A percentile compares a stretch with the other conserved stretches of the same genome.
These are phyloP conservation scores for Drosophila pseudoananassae DNA, from an alignment of 1,140 invertebrate genomes.

Conservation along the genomic window DNA sequence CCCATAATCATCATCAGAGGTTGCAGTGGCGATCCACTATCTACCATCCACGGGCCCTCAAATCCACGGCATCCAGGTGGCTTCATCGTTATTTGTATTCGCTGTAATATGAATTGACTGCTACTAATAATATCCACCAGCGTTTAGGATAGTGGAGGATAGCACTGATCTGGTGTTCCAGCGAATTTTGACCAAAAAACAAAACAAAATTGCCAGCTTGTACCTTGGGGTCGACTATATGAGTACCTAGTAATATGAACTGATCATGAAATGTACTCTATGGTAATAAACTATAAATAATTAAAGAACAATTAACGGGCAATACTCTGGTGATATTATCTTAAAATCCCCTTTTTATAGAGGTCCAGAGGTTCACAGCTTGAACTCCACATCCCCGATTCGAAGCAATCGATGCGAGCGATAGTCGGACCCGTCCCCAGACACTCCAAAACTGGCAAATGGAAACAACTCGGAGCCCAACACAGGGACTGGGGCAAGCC, in stretches of 20 bases:
- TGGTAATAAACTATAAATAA: too few relatives aligned
- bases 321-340: too few relatives aligned
- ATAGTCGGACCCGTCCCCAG: slow-evolving; percentile 29
- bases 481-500: slow-evolving; percentile 51
- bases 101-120: slow-evolving; percentile 75
- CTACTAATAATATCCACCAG: slow-evolving; percentile 75
- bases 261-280: neutral
- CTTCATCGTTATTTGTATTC: slow-evolving; percentile 71
- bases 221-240: neutral
- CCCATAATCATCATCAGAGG: slow-evolving; percentile 66
- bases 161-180: slow-evolving; percentile 13
- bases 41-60: neutral
- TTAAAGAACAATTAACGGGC: too few relatives aligned
- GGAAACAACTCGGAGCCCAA: slow-evolving; percentile 59
- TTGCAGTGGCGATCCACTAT: neutral
- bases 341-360: slow-evolving; percentile 34
- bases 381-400: slow-evolving; percentile 38
- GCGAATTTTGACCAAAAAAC: slow-evolving; percentile 35
- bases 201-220: neutral
- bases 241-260: slow-evolving; percentile 1
- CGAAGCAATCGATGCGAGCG: slow-evolving; percentile 60
- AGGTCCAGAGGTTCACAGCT: slow-evolving; percentile 1
- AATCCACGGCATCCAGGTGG: slow-evolving; percentile 35
- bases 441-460: slow-evolving; percentile 53
- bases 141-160: slow-evolving; percentile 47